Percentiles rank a stretch among this genome's conserved stretches.
These are phyloP conservation scores for Leptinotarsa haldemani DNA, from an alignment of 2,888 invertebrate genomes.

Conservation along the genomic window DNA sequence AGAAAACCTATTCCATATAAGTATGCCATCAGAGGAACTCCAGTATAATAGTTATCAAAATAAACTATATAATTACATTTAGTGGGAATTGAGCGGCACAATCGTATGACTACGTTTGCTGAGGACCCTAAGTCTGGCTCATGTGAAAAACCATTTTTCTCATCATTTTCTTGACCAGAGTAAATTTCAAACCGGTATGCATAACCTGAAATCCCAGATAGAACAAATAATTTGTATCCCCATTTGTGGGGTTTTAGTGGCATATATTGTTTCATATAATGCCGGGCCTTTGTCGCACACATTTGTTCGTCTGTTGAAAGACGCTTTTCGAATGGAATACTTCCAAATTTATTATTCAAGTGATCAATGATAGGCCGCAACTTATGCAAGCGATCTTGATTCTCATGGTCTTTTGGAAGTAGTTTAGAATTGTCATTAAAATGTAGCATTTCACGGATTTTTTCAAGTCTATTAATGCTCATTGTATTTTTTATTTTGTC, in stretches of 20 bases:
- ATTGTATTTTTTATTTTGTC: background rate
- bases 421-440: background rate
- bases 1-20: background rate
- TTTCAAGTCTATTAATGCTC: background rate
- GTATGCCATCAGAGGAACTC: background rate
- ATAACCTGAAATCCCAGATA: background rate
- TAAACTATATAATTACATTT: background rate
- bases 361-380: background rate
- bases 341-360: background rate
- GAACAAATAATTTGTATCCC: background rate
- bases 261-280: background rate
- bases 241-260: background rate
- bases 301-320: background rate
- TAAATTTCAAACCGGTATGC: constrained; percentile 1
- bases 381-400: background rate
- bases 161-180: background rate
- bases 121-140: background rate
- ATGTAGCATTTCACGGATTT: background rate
- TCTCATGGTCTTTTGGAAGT: background rate
- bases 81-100: background rate
- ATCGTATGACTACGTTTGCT: background rate
- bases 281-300: too few relatives aligned
- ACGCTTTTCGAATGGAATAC: background rate
- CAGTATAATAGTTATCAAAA: background rate
- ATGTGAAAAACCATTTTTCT: background rate